Evolutionary conservation across 2,888 invertebrate genomes (phyloP).

Genomic region (Allacma fusca): DNA sequence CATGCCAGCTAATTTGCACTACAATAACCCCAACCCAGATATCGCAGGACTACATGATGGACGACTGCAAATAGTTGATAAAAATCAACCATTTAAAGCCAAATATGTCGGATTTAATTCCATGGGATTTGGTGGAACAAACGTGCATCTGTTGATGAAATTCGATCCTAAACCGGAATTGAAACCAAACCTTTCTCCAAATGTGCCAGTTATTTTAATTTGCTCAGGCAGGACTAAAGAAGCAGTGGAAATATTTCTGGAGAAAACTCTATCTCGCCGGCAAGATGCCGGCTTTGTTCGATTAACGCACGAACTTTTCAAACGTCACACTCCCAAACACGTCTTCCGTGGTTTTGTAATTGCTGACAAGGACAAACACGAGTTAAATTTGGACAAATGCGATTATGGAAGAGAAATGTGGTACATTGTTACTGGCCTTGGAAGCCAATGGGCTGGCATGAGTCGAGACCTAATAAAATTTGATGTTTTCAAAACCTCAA

Average conservation of each 20-base stretch:
- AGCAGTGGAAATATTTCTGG: too few relatives aligned
- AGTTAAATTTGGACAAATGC: background rate
- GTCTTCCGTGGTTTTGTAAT: background rate
- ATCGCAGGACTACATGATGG: constrained; percentile 75
- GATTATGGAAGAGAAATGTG: constrained; percentile 73
- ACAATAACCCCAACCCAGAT: constrained; percentile 81
- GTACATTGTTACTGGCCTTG: constrained; percentile 97
- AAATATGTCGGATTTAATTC: constrained; percentile 94
- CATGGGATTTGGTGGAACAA: constrained; percentile 97
- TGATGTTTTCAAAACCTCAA: background rate
- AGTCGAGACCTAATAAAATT: constrained; percentile 83
- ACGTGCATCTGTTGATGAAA: constrained; percentile 83
- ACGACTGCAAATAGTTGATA: constrained; percentile 19
- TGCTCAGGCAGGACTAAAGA: constrained; percentile 81
- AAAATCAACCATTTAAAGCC: constrained; percentile 77
- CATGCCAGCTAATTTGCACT: constrained; percentile 92
- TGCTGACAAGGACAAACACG: background rate
- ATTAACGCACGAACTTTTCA: too few relatives aligned
- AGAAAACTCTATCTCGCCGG: too few relatives aligned
- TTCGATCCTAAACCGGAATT: background rate
- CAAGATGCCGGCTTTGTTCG: too few relatives aligned
- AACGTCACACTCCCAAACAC: too few relatives aligned
- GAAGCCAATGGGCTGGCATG: constrained; percentile 97
- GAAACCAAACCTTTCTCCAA: background rate
- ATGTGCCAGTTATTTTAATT: background rate